Evolutionary conservation across 2,113 vertebrate species (phyloP).

Genomic region (Melanotaenia duboulayi): DNA sequence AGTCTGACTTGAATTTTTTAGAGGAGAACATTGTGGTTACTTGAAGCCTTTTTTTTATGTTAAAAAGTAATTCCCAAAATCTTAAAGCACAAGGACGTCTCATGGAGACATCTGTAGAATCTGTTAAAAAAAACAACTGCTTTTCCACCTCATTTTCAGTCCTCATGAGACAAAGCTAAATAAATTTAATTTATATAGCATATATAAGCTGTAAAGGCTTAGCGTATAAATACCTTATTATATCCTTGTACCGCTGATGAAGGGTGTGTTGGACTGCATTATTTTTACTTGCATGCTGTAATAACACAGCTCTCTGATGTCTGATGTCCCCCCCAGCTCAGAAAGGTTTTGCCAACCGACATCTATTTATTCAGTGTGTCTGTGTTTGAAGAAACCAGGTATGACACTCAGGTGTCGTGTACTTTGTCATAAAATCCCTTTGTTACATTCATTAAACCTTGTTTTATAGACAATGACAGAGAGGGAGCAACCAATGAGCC

Average conservation of each 20-base stretch:
- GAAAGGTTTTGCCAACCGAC: not conserved
- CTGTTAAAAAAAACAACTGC: not conserved
- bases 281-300: not conserved
- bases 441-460: constrained; percentile 1
- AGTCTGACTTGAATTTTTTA: not conserved
- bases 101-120: not conserved
- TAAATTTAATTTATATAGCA: too few relatives aligned
- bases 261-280: not conserved
- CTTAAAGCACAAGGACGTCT: too few relatives aligned
- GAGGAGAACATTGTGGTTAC: not conserved
- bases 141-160: too few relatives aligned
- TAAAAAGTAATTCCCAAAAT: not conserved
- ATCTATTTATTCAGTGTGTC: constrained; percentile 62
- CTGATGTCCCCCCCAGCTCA: constrained; percentile 65
- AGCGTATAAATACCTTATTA: too few relatives aligned
- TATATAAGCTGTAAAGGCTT: too few relatives aligned
- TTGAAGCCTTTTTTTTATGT: not conserved
- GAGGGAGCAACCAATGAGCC: not conserved
- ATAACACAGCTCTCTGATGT: constrained; percentile 21
- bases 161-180: too few relatives aligned
- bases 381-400: constrained; percentile 67
- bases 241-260: too few relatives aligned
- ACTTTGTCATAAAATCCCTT: constrained; percentile 13
- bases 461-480: constrained; percentile 1
- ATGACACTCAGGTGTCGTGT: constrained; percentile 7